Evolutionary conservation across 2,113 vertebrate genomes (phyloP).

Genomic region (Cheirogaleus medius): DNA sequence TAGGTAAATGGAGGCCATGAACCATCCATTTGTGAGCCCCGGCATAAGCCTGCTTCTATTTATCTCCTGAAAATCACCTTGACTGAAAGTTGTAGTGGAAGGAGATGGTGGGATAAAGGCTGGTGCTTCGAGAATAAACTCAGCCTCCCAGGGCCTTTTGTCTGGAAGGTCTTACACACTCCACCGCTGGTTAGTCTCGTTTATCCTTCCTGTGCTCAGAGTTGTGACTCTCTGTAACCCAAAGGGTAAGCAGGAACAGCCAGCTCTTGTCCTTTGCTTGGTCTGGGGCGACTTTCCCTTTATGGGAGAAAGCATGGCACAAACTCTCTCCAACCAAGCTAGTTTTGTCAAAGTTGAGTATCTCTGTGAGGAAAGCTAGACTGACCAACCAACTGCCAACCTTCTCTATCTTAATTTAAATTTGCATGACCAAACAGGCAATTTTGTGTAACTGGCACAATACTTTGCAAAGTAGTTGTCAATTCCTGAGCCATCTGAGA

Average conservation of each 20-base stretch:
- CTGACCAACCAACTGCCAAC: not conserved
- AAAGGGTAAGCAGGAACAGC: not conserved
- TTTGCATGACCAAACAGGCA: not conserved
- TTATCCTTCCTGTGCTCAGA: not conserved
- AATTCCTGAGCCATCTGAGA: constrained; percentile 9
- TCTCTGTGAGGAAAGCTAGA: not conserved
- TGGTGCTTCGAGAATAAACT: not conserved
- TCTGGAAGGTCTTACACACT: not conserved
- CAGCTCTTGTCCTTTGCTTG: not conserved
- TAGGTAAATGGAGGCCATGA: not conserved
- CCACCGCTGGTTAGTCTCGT: not conserved
- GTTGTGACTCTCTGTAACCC: not conserved
- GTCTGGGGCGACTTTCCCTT: not conserved
- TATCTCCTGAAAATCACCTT: not conserved
- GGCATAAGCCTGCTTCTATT: not conserved
- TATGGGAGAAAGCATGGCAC: not conserved
- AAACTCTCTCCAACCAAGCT: not conserved
- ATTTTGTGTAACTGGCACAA: not conserved
- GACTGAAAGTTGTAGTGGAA: not conserved
- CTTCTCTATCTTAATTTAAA: not conserved
- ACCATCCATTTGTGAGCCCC: not conserved
- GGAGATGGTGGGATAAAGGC: not conserved
- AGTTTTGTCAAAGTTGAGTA: not conserved
- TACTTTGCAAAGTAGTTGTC: not conserved
- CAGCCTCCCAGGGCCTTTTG: not conserved